phyloP scores from a whole-genome alignment of 2,113 vertebrate genomes.

The Carlito syrichta region DNA sequence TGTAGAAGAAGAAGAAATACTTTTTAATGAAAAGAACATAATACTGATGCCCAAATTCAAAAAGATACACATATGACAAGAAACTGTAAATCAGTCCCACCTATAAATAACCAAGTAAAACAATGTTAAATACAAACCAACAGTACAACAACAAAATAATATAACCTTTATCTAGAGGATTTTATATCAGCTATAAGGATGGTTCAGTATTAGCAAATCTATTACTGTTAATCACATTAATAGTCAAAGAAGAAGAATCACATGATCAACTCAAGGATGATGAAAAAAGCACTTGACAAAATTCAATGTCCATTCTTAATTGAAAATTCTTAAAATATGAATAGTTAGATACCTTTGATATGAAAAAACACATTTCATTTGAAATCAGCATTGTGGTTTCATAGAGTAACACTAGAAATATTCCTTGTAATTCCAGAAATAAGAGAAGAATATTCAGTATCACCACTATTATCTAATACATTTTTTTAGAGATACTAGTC shows the following conservation, averaged over 20 bases:
- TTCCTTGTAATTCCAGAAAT: not conserved
- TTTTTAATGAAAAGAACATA: not conserved
- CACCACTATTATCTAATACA: not conserved
- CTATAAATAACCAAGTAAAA: not conserved
- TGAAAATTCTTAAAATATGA: not conserved
- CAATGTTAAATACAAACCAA: not conserved
- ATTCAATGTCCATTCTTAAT: not conserved
- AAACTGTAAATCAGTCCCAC: not conserved
- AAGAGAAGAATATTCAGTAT: not conserved
- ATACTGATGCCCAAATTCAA: not conserved
- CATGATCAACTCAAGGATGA: not conserved
- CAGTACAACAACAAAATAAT: not conserved
- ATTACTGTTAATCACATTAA: not conserved
- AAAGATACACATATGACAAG: not conserved
- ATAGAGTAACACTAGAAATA: not conserved
- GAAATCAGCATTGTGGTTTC: not conserved
- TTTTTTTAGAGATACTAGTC: not conserved
- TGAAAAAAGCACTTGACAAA: not conserved
- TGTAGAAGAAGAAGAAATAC: not conserved
- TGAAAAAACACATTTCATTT: not conserved
- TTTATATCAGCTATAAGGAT: not conserved
- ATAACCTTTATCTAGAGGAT: not conserved
- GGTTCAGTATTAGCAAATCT: not conserved
- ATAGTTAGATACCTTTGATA: not conserved
- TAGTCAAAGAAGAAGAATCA: not conserved